Conservation (phyloP, 1,140 invertebrate species). For the Melanaphis sacchari region DNA sequence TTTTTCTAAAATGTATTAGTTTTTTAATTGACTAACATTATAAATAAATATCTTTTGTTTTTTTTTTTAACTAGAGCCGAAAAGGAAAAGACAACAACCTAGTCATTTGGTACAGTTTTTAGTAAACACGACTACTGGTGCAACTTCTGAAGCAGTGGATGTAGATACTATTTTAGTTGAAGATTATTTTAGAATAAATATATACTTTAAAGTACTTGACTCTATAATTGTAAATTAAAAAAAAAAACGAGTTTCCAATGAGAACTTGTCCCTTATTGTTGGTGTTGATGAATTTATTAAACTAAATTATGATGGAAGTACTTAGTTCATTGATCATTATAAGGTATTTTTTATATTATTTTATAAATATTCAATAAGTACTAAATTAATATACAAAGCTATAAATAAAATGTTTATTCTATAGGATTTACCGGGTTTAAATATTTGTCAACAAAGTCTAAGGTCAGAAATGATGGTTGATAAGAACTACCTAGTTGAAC, state of each 20-base stretch:
- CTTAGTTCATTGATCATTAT: constrained; percentile 26
- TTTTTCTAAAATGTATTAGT: background rate
- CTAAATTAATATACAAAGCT: background rate
- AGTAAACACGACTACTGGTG: constrained; percentile 25
- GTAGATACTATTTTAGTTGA: background rate
- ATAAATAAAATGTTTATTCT: constrained; percentile 19
- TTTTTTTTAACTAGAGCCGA: constrained; percentile 25
- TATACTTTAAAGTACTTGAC: constrained; percentile 14
- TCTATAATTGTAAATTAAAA: background rate
- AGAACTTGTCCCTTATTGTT: background rate
- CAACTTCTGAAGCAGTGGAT: constrained; percentile 27
- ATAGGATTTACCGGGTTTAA: constrained; percentile 2
- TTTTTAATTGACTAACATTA: background rate
- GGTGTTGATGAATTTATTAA: constrained; percentile 35
- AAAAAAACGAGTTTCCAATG: background rate
- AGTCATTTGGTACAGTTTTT: constrained; percentile 11
- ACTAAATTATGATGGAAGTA: constrained; percentile 32
- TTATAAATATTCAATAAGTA: background rate
- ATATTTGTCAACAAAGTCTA: background rate
- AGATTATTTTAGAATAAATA: constrained; percentile 46
- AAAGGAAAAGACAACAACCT: constrained; percentile 6
- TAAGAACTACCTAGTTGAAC: too few species aligned
- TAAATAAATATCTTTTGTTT: constrained; percentile 1
- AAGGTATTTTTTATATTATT: constrained; percentile 15
- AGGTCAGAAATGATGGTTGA: constrained; percentile 9